Percentiles rank a stretch among this genome's conserved stretches.
These are phyloP conservation scores for Nyctibius grandis DNA, from an alignment of 2,797 vertebrate genomes.

Conservation along the genomic window DNA sequence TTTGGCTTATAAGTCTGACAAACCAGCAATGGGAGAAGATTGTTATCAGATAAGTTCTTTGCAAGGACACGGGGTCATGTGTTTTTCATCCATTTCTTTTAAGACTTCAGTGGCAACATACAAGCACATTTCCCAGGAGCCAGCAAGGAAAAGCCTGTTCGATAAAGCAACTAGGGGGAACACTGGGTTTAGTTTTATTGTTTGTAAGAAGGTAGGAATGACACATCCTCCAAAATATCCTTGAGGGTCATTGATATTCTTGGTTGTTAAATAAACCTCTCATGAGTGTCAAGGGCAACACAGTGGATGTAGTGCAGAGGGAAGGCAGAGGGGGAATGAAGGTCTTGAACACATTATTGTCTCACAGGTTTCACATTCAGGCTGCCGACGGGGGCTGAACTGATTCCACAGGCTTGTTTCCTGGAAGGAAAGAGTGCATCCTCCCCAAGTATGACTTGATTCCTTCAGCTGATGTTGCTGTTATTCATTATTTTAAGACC, in stretches of 20 bases:
- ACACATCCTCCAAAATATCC: background rate
- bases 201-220: background rate
- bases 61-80: background rate
- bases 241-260: background rate
- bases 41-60: constrained; percentile 18
- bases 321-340: background rate
- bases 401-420: background rate
- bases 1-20: constrained; percentile 40
- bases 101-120: background rate
- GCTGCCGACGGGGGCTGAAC: background rate
- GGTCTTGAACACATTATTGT: background rate
- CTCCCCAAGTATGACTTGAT: background rate
- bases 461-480: constrained; percentile 32
- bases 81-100: background rate
- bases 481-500: constrained; percentile 30
- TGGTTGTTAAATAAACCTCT: background rate
- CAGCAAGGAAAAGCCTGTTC: background rate
- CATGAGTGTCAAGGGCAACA: background rate
- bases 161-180: background rate
- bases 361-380: background rate
- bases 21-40: constrained; percentile 14
- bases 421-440: background rate
- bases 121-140: background rate
- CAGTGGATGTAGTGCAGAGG: background rate
- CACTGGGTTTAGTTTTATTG: background rate